phyloP scores from a whole-genome alignment of 2,888 invertebrate species.

The Phoronis australis region DNA sequence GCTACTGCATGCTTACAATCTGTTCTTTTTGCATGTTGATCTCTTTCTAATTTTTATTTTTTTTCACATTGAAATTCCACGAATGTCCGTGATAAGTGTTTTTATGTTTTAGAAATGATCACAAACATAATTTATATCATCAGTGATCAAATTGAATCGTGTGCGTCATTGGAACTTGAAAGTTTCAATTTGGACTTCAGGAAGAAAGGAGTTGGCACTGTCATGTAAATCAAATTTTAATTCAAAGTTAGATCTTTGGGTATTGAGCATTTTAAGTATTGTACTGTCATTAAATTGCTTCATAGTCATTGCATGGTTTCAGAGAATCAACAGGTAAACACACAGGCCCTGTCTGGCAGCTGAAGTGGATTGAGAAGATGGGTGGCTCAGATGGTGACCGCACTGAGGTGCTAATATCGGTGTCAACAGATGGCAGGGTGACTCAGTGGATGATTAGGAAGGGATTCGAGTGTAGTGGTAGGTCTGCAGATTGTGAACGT shows the following conservation, averaged over 20 bases:
- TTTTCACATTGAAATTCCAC: no score
- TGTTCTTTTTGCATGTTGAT: no score
- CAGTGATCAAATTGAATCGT: no score
- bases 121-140: no score
- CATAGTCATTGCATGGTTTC: constrained; percentile 5
- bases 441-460: constrained; percentile 53
- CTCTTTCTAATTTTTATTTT: no score
- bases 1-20: no score
- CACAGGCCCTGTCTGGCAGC: constrained; percentile 50
- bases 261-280: no score
- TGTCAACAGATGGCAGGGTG: constrained; percentile 52
- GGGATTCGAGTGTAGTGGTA: constrained; percentile 51
- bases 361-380: constrained; percentile 51
- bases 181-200: neutral
- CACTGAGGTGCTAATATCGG: constrained; percentile 47
- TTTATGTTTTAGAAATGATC: no score
- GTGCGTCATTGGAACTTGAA: no score
- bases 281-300: neutral
- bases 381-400: constrained; percentile 43
- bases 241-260: no score
- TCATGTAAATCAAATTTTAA: neutral
- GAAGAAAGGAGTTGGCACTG: neutral
- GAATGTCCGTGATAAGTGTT: no score
- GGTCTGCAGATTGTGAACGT: no score
- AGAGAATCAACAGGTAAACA: constrained; percentile 45